Conservation (phyloP, 2,888 invertebrate genomes). For the Epistrophe grossulariae region DNA sequence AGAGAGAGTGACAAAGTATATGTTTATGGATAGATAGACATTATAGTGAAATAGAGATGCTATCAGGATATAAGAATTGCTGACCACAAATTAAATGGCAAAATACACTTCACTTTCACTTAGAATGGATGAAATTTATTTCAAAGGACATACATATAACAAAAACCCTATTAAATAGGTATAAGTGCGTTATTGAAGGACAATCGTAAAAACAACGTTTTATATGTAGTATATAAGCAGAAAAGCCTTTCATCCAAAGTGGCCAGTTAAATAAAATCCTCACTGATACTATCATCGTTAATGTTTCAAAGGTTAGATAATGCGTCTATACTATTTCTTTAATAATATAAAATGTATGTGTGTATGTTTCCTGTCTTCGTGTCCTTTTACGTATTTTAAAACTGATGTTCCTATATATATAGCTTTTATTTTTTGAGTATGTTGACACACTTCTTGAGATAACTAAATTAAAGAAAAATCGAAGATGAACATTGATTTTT, state of each 20-base stretch:
- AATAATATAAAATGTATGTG: not conserved
- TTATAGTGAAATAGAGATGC: not conserved
- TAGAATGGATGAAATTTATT: conserved; percentile 11
- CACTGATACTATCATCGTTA: not conserved
- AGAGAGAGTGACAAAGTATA: conserved; percentile 13
- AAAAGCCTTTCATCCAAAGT: conserved; percentile 7
- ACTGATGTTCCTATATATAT: no score
- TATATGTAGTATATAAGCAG: no score
- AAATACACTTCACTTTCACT: conserved; percentile 34
- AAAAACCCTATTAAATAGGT: not conserved
- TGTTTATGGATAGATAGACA: conserved; percentile 4
- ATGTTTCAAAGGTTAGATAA: not conserved
- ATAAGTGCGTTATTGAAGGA: not conserved
- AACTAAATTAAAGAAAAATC: no score
- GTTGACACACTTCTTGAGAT: no score
- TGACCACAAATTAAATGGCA: conserved; percentile 29
- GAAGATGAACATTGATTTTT: no score
- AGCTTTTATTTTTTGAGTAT: no score
- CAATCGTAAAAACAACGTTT: not conserved
- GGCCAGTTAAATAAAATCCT: not conserved
- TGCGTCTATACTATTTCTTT: not conserved
- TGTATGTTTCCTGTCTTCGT: not conserved
- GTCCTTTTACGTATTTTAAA: no score
- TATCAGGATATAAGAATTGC: conserved; percentile 8
- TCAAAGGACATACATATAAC: not conserved